These are phyloP conservation scores for Ginglymostoma cirratum DNA, from an alignment of 2,113 vertebrate species.

Conservation along the genomic window DNA sequence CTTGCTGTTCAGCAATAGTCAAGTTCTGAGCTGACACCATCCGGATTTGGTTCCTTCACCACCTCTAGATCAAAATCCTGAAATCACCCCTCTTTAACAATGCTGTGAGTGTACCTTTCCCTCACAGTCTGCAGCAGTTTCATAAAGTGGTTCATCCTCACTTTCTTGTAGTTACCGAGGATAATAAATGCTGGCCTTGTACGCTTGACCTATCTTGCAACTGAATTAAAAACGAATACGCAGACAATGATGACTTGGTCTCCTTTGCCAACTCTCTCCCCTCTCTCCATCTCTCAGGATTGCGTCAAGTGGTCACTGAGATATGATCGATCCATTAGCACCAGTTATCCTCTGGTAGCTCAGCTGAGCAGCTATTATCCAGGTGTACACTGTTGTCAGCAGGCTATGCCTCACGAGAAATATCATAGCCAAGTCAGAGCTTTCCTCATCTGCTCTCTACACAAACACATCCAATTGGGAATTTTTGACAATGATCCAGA, in stretches of 20 bases:
- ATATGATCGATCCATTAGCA: neutral
- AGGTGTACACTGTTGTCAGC: neutral
- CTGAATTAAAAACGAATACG: neutral
- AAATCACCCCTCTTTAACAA: neutral
- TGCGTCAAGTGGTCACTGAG: neutral
- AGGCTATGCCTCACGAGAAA: neutral
- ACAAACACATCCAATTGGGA: neutral
- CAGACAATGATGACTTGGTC: neutral
- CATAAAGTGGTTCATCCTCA: neutral
- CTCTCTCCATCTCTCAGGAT: neutral
- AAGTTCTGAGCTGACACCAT: neutral
- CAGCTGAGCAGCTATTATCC: neutral
- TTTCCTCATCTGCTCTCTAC: neutral
- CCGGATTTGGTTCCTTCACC: neutral
- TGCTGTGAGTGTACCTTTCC: neutral
- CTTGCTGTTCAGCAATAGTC: neutral
- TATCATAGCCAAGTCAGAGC: neutral
- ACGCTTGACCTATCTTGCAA: neutral
- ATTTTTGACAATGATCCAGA: neutral
- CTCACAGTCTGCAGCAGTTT: neutral
- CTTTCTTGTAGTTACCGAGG: neutral
- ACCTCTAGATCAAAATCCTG: neutral
- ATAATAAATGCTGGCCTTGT: neutral
- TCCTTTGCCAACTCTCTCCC: neutral
- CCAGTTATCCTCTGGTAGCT: neutral